These are phyloP conservation scores for Nematostella vectensis DNA, from an alignment of 92 coral and sea anemone species.

Conservation along the genomic window DNA sequence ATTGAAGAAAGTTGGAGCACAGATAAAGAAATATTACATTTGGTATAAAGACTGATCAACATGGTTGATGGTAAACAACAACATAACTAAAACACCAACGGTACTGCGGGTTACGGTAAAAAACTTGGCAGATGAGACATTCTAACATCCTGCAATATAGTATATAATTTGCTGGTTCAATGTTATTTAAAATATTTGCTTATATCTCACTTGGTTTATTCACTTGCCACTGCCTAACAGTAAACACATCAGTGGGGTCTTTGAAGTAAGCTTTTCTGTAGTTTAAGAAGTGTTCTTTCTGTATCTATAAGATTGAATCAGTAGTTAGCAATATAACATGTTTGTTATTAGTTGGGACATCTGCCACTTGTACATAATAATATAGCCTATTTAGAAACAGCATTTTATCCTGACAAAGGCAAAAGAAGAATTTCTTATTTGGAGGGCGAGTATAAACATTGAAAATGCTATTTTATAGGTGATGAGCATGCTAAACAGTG, in stretches of 20 bases:
- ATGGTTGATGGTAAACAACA: not conserved
- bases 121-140: too few species aligned
- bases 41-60: too few species aligned
- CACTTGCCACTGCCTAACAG: slow-evolving; percentile 10
- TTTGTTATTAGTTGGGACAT: not conserved
- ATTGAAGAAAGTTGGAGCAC: too few species aligned
- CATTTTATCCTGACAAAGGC: too few species aligned
- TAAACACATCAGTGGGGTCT: slow-evolving; percentile 74
- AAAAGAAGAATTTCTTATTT: too few species aligned
- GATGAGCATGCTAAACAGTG: too few species aligned
- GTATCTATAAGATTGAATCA: slow-evolving; percentile 50
- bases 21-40: too few species aligned
- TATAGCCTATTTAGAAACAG: too few species aligned
- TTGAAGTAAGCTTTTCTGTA: slow-evolving; percentile 88
- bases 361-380: too few species aligned
- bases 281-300: slow-evolving; percentile 79
- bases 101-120: not conserved
- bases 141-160: too few species aligned
- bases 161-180: not conserved
- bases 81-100: not conserved
- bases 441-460: not conserved
- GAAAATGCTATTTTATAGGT: not conserved
- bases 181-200: not conserved
- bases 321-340: not conserved
- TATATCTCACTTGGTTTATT: slow-evolving; percentile 49